Evolutionary conservation across 2,888 invertebrate genomes (phyloP), one percentile per base, ranked within the genome.

Genomic region (Buathra laborator): DNA sequence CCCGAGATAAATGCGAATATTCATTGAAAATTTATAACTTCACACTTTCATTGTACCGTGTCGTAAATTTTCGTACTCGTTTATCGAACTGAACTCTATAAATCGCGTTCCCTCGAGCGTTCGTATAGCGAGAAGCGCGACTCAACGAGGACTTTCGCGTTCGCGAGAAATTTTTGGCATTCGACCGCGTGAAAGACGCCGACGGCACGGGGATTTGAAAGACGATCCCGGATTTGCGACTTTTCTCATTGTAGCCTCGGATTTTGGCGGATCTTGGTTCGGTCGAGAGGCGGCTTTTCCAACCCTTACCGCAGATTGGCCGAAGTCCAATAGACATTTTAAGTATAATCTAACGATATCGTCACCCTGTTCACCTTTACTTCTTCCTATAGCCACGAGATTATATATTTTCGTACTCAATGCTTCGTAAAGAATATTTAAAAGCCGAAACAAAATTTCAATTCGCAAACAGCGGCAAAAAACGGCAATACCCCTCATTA

Each of bases 341-440:
- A 89, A 89, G 90, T 90, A 91, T 91, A 91, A 91, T 91, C 90
- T 89, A 89, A 92, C 91, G 90, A 88, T 90, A 90, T 90, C 89
- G 89, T 89, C 87, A 89, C 89, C 87, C 89, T 86, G 79, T 81
- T 77, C 83, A 83, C 85, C 79, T 56, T 64, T 75, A 10, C 46
- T 70, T 56, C 59, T 77, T 46, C 32, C 64, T 74, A 37, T 37
- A 62, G 14, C 51, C 71, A 53, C 62, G 48, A 82, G 48, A 82
- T 82, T 75, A 87, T 85, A 67, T 83, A 86, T 78, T 76, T 79
- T 78, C 68, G 84, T 79, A 19, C 44, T 70, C 81, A 37, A 81
- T 74, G 14, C 29, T 24, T 14, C 29, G 59, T 59, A 29, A 71
- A 59, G 37, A 71, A 71, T 44, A 29, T 64, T 24, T 14, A 7